phyloP scores from a whole-genome alignment of 2,113 vertebrate species.

The Cheilinus undulatus region DNA sequence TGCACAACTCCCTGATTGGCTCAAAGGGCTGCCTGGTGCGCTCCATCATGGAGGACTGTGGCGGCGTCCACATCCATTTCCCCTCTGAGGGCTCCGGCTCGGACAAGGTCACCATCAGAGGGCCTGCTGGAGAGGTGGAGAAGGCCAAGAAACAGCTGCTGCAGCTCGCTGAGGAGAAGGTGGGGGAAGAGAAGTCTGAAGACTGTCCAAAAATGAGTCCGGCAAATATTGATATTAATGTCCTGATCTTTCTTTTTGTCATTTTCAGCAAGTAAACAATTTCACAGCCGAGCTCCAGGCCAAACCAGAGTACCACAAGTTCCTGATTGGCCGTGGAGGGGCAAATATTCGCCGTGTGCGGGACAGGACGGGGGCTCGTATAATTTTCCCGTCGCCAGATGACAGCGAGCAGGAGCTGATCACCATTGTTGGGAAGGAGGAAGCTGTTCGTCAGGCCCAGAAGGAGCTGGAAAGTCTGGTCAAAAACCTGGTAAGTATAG shows the following conservation, averaged over 20 bases:
- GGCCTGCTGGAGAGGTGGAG: conserved; percentile 83
- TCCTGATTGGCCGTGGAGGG: conserved; percentile 85
- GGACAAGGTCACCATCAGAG: conserved; percentile 85
- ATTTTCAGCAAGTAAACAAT: conserved; percentile 85
- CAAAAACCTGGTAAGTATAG: conserved; percentile 82
- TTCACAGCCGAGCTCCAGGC: conserved; percentile 83
- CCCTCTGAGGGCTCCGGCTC: conserved; percentile 85
- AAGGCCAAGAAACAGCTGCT: conserved; percentile 85
- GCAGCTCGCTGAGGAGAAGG: conserved; percentile 87
- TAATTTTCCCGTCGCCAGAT: conserved; percentile 84
- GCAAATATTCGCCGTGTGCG: conserved; percentile 85
- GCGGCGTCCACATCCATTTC: conserved; percentile 88
- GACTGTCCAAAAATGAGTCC: neutral
- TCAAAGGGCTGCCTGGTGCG: conserved; percentile 88
- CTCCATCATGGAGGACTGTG: conserved; percentile 88
- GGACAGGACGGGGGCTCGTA: conserved; percentile 81
- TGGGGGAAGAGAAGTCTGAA: conserved; percentile 30
- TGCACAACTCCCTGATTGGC: conserved; percentile 89
- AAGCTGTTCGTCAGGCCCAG: conserved; percentile 82
- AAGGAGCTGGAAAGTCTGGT: conserved; percentile 84
- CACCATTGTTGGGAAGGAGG: conserved; percentile 86
- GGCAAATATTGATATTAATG: neutral
- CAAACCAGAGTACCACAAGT: conserved; percentile 87
- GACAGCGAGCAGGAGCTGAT: conserved; percentile 85
- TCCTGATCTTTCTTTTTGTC: neutral